Conservation (phyloP, 2,113 vertebrate species). For the Apistogramma diplotaenia region DNA sequence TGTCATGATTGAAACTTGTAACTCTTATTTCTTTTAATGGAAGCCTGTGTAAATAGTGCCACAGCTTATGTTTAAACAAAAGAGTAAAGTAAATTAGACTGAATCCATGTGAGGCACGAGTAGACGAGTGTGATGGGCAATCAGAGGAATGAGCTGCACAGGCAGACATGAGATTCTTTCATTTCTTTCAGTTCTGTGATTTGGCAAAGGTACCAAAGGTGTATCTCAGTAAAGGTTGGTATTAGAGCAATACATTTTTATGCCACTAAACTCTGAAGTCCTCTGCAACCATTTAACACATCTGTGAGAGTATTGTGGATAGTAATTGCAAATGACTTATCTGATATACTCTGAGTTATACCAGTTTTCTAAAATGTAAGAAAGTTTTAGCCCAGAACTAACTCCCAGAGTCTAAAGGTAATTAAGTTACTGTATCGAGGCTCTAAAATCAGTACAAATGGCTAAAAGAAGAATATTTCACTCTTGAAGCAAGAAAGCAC, state of each 20-base stretch:
- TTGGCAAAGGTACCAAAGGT: too few species aligned
- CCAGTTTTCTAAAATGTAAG: background rate
- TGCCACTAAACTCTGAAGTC: too few species aligned
- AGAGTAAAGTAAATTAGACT: background rate
- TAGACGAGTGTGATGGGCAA: background rate
- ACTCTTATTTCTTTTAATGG: fast-evolving
- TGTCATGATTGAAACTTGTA: background rate
- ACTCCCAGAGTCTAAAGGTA: background rate
- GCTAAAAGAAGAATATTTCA: background rate
- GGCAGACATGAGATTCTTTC: background rate
- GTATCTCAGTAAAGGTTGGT: too few species aligned
- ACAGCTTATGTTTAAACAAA: background rate
- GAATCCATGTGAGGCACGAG: background rate
- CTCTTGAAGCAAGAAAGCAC: background rate
- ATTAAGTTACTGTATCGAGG: too few species aligned
- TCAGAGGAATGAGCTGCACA: too few species aligned
- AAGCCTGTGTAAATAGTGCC: background rate
- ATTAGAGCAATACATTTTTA: too few species aligned
- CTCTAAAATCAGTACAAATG: too few species aligned
- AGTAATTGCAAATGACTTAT: background rate
- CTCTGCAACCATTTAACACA: background rate
- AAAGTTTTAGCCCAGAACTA: background rate
- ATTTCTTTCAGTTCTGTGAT: background rate
- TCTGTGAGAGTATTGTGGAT: background rate
- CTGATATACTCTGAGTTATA: background rate